phyloP scores from a whole-genome alignment of 2,113 vertebrate genomes.

The Tylochromis polylepis region DNA sequence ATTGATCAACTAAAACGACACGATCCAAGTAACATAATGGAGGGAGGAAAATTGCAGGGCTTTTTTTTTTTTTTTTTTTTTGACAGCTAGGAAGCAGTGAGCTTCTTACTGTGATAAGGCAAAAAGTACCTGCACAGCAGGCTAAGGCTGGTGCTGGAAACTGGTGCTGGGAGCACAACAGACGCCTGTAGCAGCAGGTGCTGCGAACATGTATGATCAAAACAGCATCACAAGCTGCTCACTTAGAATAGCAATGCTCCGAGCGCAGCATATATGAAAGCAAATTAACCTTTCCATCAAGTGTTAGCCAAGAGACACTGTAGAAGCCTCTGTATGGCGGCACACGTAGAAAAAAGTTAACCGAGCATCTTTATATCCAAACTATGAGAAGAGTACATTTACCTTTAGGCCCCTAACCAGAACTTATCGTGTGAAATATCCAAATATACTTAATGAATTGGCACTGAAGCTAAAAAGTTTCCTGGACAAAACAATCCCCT shows the following conservation, averaged over 20 bases:
- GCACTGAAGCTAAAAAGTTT: neutral
- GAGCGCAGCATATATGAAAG: neutral
- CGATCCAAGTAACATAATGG: neutral
- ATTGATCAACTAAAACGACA: neutral
- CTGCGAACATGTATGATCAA: conserved; percentile 26
- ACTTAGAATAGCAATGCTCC: conserved; percentile 7
- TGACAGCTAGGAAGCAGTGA: neutral
- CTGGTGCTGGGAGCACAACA: conserved; percentile 4
- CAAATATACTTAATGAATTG: no score
- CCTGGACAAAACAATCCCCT: neutral
- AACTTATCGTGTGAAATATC: neutral
- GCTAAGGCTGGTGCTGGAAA: neutral
- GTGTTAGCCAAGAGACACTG: neutral
- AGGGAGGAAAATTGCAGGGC: neutral
- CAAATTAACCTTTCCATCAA: conserved; percentile 38
- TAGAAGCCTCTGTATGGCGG: neutral
- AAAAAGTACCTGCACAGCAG: neutral
- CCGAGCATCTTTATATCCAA: neutral
- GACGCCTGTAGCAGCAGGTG: conserved; percentile 31
- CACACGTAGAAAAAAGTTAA: neutral
- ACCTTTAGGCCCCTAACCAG: neutral
- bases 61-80: neutral
- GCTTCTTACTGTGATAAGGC: neutral
- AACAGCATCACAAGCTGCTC: conserved; percentile 44
- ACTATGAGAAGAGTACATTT: neutral